Evolutionary conservation across 2,888 invertebrate genomes (phyloP), one percentile per base, ranked within the genome.

Genomic region (Callosobruchus maculatus): DNA sequence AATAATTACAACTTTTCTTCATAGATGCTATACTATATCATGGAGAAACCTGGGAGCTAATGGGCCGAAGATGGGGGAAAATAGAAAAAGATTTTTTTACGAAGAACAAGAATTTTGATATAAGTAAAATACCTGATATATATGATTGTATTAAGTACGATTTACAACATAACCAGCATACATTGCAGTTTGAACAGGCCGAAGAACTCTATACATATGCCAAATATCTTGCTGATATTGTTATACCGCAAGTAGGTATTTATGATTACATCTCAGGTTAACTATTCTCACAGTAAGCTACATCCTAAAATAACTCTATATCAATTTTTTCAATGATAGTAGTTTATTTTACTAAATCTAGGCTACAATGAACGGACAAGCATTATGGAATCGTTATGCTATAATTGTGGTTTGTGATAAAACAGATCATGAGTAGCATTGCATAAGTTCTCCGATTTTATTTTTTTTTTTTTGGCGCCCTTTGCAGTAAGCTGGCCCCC

Each of bases 111-210:
- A 91, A 93, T 67, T 99, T 95, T 87, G 99, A 99, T 86, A 99
- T 99, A 82, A 98, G 98, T 5, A 99, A 99, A 88, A 97, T 99
- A 75, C 99, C 99, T 0, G 99, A 99, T 86, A 99, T 99, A 80
- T 99, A 99, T 84, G 99, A 99, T 89, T 99, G 99, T 85, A 99
- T 99, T 82, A 99, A 99, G 86, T 99, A 97, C 85, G 99, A 99
- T 88, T 88, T 99, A 79, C 98, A 99, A 84, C 99, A 99, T 86
- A 99, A 99, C 87, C 97, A 97, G 84, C 96, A 97, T 83, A 96
- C 97, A 0, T 86, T 98, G 79, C 97, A 98, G 87, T 97, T 95
- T 83, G 95, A 96, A 82, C 92, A 94, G 84, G 96, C 97, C 0
- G 97, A 97, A 85, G 96, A 97, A 85, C 88, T 97, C 70, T 99